These are phyloP conservation scores for Scelioninae gen. 1 DNA, from an alignment of 2,888 invertebrate species.

Conservation along the genomic window DNA sequence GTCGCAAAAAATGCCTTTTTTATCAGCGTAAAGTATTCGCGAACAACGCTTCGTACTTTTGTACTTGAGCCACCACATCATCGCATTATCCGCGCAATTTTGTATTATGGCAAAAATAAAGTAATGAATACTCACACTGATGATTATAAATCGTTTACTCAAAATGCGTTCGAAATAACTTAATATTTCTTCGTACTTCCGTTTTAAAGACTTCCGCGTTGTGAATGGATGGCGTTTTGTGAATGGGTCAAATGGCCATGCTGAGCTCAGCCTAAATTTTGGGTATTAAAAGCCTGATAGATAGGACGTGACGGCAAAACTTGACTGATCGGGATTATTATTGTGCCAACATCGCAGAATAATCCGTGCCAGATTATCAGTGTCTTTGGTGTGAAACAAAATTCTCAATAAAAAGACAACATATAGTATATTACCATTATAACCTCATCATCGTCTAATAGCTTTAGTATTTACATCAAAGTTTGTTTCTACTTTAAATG, in stretches of 20 bases:
- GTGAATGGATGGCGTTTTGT: too few species aligned
- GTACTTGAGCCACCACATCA: conserved; percentile 55
- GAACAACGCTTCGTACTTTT: conserved; percentile 68
- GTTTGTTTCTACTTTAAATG: too few species aligned
- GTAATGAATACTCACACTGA: conserved; percentile 59
- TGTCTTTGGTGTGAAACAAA: too few species aligned
- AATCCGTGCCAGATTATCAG: conserved; percentile 40
- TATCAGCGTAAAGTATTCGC: conserved; percentile 45
- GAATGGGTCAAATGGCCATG: conserved; percentile 66
- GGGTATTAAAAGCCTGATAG: conserved; percentile 81
- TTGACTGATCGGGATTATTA: conserved; percentile 47
- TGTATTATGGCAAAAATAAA: conserved; percentile 49
- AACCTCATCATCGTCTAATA: too few species aligned
- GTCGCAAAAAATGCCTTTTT: conserved; percentile 37
- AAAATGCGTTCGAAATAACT: conserved; percentile 37
- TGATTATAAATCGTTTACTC: conserved; percentile 62
- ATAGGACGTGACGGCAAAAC: conserved; percentile 72
- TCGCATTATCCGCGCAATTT: conserved; percentile 44
- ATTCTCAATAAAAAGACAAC: too few species aligned
- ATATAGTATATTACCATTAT: too few species aligned
- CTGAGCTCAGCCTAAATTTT: conserved; percentile 75
- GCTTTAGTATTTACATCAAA: too few species aligned
- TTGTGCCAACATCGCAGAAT: conserved; percentile 10
- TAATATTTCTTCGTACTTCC: conserved; percentile 53
- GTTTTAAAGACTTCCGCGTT: conserved; percentile 22